phyloP scores from a whole-genome alignment of 2,797 vertebrate genomes.

The Sparidentex hasta region DNA sequence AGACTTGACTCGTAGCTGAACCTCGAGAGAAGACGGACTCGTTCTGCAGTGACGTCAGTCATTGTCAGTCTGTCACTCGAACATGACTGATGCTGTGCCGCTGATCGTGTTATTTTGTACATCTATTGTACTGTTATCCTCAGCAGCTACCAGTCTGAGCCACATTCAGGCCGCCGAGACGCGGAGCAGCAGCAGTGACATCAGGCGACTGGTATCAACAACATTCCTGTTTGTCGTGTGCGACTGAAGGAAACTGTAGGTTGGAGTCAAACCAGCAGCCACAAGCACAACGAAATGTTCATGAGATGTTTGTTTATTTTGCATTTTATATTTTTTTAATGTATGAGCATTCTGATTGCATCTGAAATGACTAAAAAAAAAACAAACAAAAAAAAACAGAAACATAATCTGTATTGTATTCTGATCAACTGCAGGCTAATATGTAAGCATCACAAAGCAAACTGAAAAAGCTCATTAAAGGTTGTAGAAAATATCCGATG shows the following conservation, averaged over 20 bases:
- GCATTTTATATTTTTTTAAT: conserved; percentile 75
- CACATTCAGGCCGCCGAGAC: conserved; percentile 21
- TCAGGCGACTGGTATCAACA: conserved; percentile 47
- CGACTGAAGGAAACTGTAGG: conserved; percentile 55
- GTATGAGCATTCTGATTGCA: conserved; percentile 71
- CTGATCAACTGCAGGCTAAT: conserved; percentile 74
- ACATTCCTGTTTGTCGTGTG: conserved; percentile 46
- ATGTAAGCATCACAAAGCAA: conserved; percentile 67
- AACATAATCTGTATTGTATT: conserved; percentile 65
- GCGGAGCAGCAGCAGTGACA: conserved; percentile 7
- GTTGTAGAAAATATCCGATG: conserved; percentile 67
- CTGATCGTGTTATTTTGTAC: conserved; percentile 42
- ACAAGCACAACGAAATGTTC: conserved; percentile 70
- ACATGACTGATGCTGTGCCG: conserved; percentile 45
- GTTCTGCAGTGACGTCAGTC: conserved; percentile 41
- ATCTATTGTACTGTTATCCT: conserved; percentile 56
- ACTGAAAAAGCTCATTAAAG: conserved; percentile 82
- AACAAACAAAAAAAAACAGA: conserved; percentile 8
- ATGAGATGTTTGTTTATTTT: conserved; percentile 75
- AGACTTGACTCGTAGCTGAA: conserved; percentile 3
- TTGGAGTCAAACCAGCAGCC: conserved; percentile 44
- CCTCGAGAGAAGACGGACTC: conserved; percentile 11
- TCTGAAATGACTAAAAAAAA: conserved; percentile 69
- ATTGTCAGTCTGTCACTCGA: conserved; percentile 46
- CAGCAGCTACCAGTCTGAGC: conserved; percentile 42